Percentiles rank a stretch among this genome's conserved stretches.
These are phyloP conservation scores for Alviniconcha marisindica DNA, from an alignment of 1,140 invertebrate genomes.

Conservation along the genomic window DNA sequence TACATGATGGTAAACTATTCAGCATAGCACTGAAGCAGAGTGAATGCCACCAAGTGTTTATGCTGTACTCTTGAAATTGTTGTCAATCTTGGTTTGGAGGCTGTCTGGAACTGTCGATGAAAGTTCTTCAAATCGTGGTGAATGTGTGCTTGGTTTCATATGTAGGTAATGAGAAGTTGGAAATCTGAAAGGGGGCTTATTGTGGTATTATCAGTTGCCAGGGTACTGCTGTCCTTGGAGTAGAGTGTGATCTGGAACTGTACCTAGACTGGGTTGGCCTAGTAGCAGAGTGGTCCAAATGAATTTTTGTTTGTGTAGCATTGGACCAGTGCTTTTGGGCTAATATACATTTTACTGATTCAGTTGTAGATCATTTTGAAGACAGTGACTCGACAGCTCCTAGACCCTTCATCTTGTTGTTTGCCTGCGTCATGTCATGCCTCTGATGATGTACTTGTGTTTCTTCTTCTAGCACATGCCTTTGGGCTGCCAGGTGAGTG, in stretches of 20 bases:
- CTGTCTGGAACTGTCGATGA: background rate
- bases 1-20: slow-evolving; percentile 10
- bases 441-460: background rate
- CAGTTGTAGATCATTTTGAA: no score
- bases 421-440: background rate
- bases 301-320: background rate
- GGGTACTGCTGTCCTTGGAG: no score
- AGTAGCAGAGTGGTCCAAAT: background rate
- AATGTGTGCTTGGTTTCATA: no score
- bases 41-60: background rate
- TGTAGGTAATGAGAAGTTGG: no score
- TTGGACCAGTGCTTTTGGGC: background rate
- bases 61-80: background rate
- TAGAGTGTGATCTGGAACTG: no score
- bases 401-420: background rate
- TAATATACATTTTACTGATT: no score
- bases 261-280: background rate
- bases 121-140: no score
- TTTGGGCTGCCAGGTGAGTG: slow-evolving; percentile 39
- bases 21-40: background rate
- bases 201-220: no score
- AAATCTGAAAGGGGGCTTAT: no score
- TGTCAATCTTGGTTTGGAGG: background rate
- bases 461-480: slow-evolving; percentile 27
- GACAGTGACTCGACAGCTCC: no score